Evolutionary conservation across 2,888 invertebrate species (phyloP), one percentile per base, ranked within the genome.

Genomic region (Parnassius smintheus): DNA sequence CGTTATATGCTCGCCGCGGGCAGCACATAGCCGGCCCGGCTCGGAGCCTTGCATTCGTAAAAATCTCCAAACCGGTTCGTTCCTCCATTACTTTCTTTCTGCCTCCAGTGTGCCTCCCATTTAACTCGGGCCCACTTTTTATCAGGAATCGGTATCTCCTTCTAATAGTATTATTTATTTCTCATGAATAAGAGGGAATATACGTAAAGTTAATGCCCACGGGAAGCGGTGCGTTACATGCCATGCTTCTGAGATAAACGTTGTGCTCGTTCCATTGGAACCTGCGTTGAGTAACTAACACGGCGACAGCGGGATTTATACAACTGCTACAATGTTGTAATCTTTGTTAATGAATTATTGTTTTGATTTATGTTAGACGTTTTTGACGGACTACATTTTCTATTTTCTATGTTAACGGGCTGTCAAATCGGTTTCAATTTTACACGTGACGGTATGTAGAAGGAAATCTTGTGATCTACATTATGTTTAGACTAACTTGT

Each of bases 161-260:
- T 89, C 90, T 91, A 91, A 89, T 91, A 91, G 89, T 91, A 91
- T 91, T 91, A 91, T 91, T 91, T 91, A 91, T 91, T 89, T 88
- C 88, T 90, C 90, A 90, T 91, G 90, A 91, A 91, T 90, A 91
- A 90, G 81, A 83, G 81, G 83, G 86, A 86, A 87, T 87, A 88
- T 87, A 88, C 85, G 86, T 88, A 83, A 89, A 86, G 86, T 85
- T 86, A 89, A 91, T 85, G 88, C 85, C 80, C 78, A 83, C 85
- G 85, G 86, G 86, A 85, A 87, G 85, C 86, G 84, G 85, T 85
- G 85, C 80, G 84, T 87, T 88, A 87, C 85, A 83, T 80, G 86
- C 83, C 82, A 82, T 86, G 82, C 77, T 79, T 84, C 78, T 71
- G 70, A 86, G 87, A 88, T 87, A 85, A 84, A 84, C 83, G 78